Evolutionary conservation across 2,888 invertebrate genomes (phyloP).

Genomic region (Podotricha telesiphe): DNA sequence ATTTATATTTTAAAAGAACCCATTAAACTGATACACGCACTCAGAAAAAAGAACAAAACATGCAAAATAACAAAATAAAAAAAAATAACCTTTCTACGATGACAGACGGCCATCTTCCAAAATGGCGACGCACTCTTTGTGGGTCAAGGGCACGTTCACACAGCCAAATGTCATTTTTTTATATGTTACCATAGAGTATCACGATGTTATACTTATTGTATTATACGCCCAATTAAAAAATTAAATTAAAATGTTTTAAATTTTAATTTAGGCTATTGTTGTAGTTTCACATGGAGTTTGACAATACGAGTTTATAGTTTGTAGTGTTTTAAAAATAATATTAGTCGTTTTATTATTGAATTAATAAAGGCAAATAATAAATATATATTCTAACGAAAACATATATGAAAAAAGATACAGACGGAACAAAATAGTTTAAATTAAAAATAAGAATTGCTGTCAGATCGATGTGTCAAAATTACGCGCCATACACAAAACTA

Average conservation of each 20-base stretch:
- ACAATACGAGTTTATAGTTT: not conserved
- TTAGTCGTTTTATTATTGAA: not conserved
- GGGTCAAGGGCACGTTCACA: slow-evolving; percentile 59
- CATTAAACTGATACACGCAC: not conserved
- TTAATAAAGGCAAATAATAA: no score
- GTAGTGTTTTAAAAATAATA: no score
- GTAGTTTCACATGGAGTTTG: not conserved
- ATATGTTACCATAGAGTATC: slow-evolving; percentile 46
- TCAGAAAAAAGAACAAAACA: slow-evolving; percentile 24
- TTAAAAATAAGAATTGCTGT: not conserved
- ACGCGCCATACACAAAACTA: no score
- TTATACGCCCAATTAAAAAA: slow-evolving; percentile 5
- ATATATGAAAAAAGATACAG: slow-evolving; percentile 8
- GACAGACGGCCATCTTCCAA: slow-evolving; percentile 63
- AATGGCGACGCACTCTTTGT: slow-evolving; percentile 65
- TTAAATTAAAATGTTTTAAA: no score
- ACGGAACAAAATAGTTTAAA: slow-evolving; percentile 23
- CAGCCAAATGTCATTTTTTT: slow-evolving; percentile 55
- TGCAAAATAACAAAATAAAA: slow-evolving; percentile 35
- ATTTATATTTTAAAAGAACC: not conserved
- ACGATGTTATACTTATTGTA: slow-evolving; percentile 19
- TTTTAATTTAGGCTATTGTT: not conserved
- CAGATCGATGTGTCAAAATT: slow-evolving; percentile 3
- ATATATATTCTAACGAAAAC: not conserved
- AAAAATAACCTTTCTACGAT: slow-evolving; percentile 60